phyloP scores from a whole-genome alignment of 2,113 vertebrate species.

The Sigmodon hispidus region DNA sequence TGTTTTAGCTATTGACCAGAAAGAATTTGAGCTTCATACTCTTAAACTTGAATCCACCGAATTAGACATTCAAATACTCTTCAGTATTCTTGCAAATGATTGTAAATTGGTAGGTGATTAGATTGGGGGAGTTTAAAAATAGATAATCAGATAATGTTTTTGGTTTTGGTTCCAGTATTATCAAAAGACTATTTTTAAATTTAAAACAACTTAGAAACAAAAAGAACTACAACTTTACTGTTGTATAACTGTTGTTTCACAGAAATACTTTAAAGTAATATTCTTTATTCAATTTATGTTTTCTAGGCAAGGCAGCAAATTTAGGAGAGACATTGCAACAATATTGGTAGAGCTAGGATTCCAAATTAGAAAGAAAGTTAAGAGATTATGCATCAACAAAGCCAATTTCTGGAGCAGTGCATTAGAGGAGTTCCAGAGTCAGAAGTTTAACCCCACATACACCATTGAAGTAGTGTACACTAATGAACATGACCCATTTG shows the following conservation, averaged over 20 bases:
- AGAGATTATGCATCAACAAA: constrained; percentile 86
- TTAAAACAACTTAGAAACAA: neutral
- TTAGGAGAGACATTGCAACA: constrained; percentile 82
- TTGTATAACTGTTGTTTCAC: constrained; percentile 42
- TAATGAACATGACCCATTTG: constrained; percentile 73
- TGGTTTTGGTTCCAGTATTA: constrained; percentile 31
- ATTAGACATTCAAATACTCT: constrained; percentile 33
- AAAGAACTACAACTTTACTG: constrained; percentile 19
- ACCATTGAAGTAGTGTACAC: constrained; percentile 88
- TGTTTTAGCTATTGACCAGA: neutral
- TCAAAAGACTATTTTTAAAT: constrained; percentile 39
- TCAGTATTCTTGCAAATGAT: constrained; percentile 41
- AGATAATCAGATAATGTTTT: constrained; percentile 27
- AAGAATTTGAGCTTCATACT: constrained; percentile 31
- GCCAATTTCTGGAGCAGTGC: constrained; percentile 88
- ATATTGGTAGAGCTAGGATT: constrained; percentile 87
- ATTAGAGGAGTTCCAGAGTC: constrained; percentile 87
- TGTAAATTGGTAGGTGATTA: constrained; percentile 54
- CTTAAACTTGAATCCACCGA: constrained; percentile 1
- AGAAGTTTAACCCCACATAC: constrained; percentile 88
- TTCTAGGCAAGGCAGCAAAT: constrained; percentile 84
- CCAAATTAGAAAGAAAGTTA: constrained; percentile 85
- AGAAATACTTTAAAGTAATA: constrained; percentile 62
- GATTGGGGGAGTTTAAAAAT: constrained; percentile 30
- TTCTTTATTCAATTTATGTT: constrained; percentile 73